Evolutionary conservation across 2,888 invertebrate species (phyloP).

Genomic region (Copidosoma aretas): DNA sequence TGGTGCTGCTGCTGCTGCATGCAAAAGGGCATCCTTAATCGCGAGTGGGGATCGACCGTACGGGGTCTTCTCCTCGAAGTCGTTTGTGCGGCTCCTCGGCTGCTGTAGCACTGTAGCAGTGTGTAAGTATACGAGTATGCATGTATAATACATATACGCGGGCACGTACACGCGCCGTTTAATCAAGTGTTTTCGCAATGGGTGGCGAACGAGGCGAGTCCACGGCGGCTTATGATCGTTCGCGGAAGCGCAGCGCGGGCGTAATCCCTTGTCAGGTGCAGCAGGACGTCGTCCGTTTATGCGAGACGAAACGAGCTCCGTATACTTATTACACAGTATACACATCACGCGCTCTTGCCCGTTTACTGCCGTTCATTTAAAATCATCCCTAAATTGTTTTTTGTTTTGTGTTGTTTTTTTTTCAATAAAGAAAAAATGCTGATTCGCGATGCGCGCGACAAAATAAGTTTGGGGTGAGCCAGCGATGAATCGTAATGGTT

Average conservation of each 20-base stretch:
- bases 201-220: conserved; percentile 43
- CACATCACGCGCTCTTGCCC: no score
- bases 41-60: conserved; percentile 30
- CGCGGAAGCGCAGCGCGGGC: conserved; percentile 13
- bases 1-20: background rate
- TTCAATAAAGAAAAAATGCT: no score
- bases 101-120: background rate
- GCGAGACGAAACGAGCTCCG: conserved; percentile 4
- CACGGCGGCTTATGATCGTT: conserved; percentile 28
- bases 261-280: conserved; percentile 1
- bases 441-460: no score
- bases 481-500: no score
- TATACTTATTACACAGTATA: no score
- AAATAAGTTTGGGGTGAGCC: no score
- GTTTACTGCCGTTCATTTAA: no score
- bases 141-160: conserved; percentile 11
- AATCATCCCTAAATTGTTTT: no score
- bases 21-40: conserved; percentile 16
- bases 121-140: conserved; percentile 23
- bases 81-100: conserved; percentile 13
- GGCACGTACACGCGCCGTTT: conserved; percentile 41
- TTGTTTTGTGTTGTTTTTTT: no score
- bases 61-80: conserved; percentile 43
- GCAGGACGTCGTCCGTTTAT: background rate
- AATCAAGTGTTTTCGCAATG: conserved; percentile 51